phyloP scores from a whole-genome alignment of 2,888 invertebrate genomes.

The Eristalis tenax region DNA sequence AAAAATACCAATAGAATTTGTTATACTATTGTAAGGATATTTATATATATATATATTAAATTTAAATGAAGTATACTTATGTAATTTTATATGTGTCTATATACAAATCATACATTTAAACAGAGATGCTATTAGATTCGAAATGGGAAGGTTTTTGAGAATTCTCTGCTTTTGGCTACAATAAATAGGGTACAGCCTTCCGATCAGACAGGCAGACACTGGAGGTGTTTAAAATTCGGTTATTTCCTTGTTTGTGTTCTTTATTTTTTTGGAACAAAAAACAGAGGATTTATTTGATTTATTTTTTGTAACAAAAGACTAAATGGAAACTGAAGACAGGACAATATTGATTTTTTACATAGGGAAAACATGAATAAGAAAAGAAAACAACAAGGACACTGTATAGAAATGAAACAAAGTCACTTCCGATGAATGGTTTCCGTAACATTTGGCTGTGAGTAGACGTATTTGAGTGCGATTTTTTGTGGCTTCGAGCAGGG shows the following conservation, averaged over 20 bases:
- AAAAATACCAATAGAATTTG: constrained; percentile 59
- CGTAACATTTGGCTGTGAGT: background rate
- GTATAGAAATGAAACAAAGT: background rate
- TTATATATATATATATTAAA: constrained; percentile 60
- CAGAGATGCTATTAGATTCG: constrained; percentile 30
- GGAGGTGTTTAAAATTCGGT: background rate
- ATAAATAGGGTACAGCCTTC: background rate
- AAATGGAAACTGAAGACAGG: constrained; percentile 60
- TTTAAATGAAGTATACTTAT: constrained; percentile 57
- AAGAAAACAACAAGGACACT: constrained; percentile 9
- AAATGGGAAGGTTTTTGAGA: background rate
- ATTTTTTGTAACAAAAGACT: constrained; percentile 41
- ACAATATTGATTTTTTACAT: constrained; percentile 63
- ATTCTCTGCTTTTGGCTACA: background rate
- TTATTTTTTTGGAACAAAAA: background rate
- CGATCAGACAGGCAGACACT: background rate
- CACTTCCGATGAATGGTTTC: background rate
- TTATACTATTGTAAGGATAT: constrained; percentile 63
- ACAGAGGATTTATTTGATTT: background rate
- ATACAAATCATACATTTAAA: constrained; percentile 57
- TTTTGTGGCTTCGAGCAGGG: no score
- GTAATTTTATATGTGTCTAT: constrained; percentile 70
- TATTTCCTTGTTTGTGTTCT: background rate
- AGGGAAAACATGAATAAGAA: constrained; percentile 19
- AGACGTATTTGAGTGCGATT: no score